Evolutionary conservation across 2,113 vertebrate species (phyloP).

Genomic region (Bufo bufo): DNA sequence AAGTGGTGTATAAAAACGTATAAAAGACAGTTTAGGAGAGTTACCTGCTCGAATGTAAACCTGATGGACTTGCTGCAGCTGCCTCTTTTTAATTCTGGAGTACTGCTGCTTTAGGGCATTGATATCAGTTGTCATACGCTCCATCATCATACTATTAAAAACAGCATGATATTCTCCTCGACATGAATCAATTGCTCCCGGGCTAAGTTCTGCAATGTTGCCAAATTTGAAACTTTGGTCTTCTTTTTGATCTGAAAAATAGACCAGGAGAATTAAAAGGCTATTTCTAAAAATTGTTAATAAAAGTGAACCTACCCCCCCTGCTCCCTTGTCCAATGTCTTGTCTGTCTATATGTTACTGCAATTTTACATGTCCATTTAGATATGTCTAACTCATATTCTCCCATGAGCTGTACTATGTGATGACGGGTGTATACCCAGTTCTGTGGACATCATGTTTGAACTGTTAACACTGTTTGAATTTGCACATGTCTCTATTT

Average conservation of each 20-base stretch:
- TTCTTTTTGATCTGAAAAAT: slow-evolving; percentile 76
- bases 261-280: background rate
- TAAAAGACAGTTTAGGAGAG: background rate
- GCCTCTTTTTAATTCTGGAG: slow-evolving; percentile 89
- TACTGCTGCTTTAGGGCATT: slow-evolving; percentile 92
- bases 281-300: background rate
- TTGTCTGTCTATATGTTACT: too few relatives aligned
- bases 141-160: slow-evolving; percentile 98
- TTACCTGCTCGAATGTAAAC: slow-evolving; percentile 93
- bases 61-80: slow-evolving; percentile 91
- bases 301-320: too few relatives aligned
- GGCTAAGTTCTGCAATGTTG: slow-evolving; percentile 92
- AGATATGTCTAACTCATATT: too few relatives aligned
- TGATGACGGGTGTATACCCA: too few relatives aligned
- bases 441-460: too few relatives aligned
- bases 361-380: too few relatives aligned
- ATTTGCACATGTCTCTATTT: too few relatives aligned
- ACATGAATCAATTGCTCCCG: slow-evolving; percentile 88
- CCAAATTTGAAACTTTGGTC: slow-evolving; percentile 79
- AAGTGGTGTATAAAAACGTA: too few relatives aligned
- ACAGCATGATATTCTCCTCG: slow-evolving; percentile 88
- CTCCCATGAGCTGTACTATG: too few relatives aligned
- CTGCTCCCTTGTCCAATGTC: too few relatives aligned
- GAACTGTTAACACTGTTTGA: too few relatives aligned
- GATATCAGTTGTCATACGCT: slow-evolving; percentile 97